phyloP scores from a whole-genome alignment of 2,113 vertebrate species.

The Formicarius rufipectus region DNA sequence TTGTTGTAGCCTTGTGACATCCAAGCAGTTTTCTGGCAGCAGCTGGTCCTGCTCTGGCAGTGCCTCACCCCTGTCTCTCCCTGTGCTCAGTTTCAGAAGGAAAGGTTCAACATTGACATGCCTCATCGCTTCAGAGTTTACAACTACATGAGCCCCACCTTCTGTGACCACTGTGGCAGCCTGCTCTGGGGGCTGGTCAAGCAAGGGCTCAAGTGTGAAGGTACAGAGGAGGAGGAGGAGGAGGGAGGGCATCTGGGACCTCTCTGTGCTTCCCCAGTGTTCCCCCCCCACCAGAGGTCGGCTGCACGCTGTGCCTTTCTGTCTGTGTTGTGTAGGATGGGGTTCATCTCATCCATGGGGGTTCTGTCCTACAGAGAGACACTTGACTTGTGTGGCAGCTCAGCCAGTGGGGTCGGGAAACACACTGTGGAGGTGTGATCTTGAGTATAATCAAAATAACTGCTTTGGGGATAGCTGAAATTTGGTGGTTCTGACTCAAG shows the following conservation, averaged over 20 bases:
- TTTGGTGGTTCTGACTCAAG: not conserved
- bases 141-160: slow-evolving; percentile 99
- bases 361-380: not conserved
- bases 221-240: slow-evolving; percentile 58
- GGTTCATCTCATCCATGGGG: rapidly evolving
- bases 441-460: not conserved
- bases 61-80: not conserved
- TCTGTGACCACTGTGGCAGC: slow-evolving; percentile 98
- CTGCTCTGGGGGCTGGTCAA: slow-evolving; percentile 97
- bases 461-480: not conserved
- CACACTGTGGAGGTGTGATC: not conserved
- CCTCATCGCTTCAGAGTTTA: slow-evolving; percentile 93
- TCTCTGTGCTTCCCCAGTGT: rapidly evolving
- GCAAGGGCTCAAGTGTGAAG: slow-evolving; percentile 98
- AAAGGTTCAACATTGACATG: slow-evolving; percentile 99
- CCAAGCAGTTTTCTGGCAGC: not conserved
- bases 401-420: not conserved
- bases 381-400: not conserved
- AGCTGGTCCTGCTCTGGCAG: not conserved
- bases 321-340: rapidly evolving
- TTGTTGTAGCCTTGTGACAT: not conserved
- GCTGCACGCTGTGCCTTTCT: rapidly evolving
- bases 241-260: not conserved
- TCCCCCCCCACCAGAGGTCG: rapidly evolving
- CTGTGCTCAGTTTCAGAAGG: slow-evolving; percentile 92